phyloP scores from a whole-genome alignment of 1,140 invertebrate species.

The Popillia japonica region DNA sequence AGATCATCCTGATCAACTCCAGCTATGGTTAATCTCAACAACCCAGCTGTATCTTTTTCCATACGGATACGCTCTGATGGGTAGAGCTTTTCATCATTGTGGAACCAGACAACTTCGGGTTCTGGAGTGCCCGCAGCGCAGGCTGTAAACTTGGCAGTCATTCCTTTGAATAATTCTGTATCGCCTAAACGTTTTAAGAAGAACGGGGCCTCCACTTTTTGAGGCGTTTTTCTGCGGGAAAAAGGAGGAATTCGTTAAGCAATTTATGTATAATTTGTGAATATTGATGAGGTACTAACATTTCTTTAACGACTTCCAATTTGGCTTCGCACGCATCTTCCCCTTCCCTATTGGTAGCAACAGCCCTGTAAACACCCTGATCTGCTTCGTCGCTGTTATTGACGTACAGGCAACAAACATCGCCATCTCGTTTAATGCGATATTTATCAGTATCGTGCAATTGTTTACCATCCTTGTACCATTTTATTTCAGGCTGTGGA shows the following conservation, averaged over 20 bases:
- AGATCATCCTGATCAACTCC: constrained; percentile 80
- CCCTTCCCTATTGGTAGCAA: constrained; percentile 82
- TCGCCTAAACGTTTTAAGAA: constrained; percentile 91
- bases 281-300: constrained; percentile 68
- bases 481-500: constrained; percentile 85
- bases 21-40: constrained; percentile 79
- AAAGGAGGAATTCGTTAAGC: background rate
- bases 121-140: constrained; percentile 86
- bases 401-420: constrained; percentile 78
- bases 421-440: constrained; percentile 79
- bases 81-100: constrained; percentile 80
- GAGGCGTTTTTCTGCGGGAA: constrained; percentile 69
- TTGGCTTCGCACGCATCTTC: constrained; percentile 77
- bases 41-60: constrained; percentile 81
- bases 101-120: constrained; percentile 86
- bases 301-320: constrained; percentile 80
- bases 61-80: constrained; percentile 82
- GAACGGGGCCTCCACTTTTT: constrained; percentile 81
- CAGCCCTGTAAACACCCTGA: constrained; percentile 78
- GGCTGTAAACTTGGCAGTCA: constrained; percentile 91
- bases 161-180: constrained; percentile 85
- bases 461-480: constrained; percentile 81
- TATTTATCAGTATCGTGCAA: constrained; percentile 77
- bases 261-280: background rate
- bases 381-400: constrained; percentile 73